Conservation (phyloP, 1,140 invertebrate genomes). For the Augochlora pura region DNA sequence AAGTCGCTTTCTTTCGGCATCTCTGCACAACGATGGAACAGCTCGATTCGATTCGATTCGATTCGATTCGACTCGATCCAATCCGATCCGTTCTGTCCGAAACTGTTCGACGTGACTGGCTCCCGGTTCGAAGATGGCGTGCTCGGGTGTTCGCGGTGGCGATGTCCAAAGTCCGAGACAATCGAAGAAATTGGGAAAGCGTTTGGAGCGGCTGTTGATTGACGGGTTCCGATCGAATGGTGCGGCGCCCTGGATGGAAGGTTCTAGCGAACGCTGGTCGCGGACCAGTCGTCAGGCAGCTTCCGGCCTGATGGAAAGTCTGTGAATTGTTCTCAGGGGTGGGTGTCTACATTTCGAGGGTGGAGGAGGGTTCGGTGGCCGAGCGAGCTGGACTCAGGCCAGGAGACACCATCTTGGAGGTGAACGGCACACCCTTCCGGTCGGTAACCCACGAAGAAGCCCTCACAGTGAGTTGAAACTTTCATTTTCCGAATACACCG, state of each 20-base stretch:
- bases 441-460: conserved; percentile 93
- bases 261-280: conserved; percentile 47
- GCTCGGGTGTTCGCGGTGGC: background rate
- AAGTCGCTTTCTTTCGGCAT: too few species aligned
- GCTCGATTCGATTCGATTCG: too few species aligned
- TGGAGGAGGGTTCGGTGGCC: conserved; percentile 92
- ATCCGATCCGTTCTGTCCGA: too few species aligned
- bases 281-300: conserved; percentile 42
- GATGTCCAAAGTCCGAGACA: background rate
- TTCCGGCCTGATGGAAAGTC: conserved; percentile 69
- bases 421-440: conserved; percentile 93
- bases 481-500: conserved; percentile 23
- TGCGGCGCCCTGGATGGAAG: conserved; percentile 60
- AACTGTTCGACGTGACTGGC: background rate
- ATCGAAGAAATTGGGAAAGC: background rate
- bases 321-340: conserved; percentile 83
- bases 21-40: too few species aligned
- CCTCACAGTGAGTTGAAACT: conserved; percentile 86
- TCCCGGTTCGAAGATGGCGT: conserved; percentile 4
- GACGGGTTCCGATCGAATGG: background rate
- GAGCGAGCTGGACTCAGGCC: conserved; percentile 91
- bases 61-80: too few species aligned
- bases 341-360: conserved; percentile 92
- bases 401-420: conserved; percentile 93
- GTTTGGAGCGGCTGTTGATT: background rate